These are phyloP conservation scores for Lasioglossum leucozonium DNA, from an alignment of 2,888 invertebrate species.

Conservation along the genomic window DNA sequence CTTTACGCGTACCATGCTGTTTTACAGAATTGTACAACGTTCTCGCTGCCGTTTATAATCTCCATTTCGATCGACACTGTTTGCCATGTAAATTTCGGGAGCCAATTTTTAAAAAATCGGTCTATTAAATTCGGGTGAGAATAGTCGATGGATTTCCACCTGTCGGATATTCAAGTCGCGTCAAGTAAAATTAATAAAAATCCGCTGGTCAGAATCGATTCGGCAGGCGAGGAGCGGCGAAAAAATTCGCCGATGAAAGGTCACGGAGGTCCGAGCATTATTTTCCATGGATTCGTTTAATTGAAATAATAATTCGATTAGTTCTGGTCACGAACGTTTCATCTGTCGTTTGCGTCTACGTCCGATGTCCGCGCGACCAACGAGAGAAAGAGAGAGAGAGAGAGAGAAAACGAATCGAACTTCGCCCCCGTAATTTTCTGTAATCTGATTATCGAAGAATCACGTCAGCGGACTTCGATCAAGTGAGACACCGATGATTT, in stretches of 20 bases:
- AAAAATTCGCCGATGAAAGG: neutral
- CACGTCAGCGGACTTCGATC: slow-evolving; percentile 22
- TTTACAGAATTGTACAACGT: no score
- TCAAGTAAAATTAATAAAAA: neutral
- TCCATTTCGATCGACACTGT: no score
- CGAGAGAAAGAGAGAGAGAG: neutral
- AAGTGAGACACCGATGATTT: slow-evolving; percentile 9
- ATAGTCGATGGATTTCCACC: neutral
- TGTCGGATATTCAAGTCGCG: neutral
- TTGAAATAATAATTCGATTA: neutral
- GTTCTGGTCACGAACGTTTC: slow-evolving; percentile 3
- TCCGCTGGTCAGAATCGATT: neutral
- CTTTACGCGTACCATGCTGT: no score
- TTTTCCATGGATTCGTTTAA: neutral
- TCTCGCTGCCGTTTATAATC: no score
- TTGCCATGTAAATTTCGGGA: no score
- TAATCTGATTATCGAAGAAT: slow-evolving; percentile 41
- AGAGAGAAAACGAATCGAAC: slow-evolving; percentile 6
- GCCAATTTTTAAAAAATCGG: neutral
- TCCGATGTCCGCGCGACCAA: neutral
- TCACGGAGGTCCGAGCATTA: neutral
- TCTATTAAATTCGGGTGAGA: neutral
- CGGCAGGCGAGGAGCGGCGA: neutral
- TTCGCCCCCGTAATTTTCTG: slow-evolving; percentile 24
- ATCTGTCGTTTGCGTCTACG: neutral